Evolutionary conservation across 2,113 vertebrate genomes (phyloP).

Genomic region (Phalacrocorax pelagicus): DNA sequence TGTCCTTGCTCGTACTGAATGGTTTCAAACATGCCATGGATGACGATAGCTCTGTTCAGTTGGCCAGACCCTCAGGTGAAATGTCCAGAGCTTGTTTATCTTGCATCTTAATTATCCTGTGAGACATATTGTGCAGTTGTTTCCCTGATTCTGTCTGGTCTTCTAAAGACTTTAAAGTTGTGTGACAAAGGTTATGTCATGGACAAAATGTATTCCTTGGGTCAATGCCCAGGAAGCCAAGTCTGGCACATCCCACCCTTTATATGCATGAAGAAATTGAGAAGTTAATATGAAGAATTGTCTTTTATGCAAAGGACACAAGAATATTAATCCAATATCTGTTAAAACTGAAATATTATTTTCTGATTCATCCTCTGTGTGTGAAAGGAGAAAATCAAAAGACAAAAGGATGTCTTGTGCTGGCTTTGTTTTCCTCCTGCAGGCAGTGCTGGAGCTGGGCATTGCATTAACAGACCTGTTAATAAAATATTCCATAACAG

Average conservation of each 20-base stretch:
- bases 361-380: neutral
- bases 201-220: neutral
- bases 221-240: neutral
- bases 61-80: constrained; percentile 1
- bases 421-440: constrained; percentile 19
- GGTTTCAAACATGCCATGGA: neutral
- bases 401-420: neutral
- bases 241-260: neutral
- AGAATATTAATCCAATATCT: neutral
- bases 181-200: neutral
- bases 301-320: neutral
- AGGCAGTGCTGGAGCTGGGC: neutral
- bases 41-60: neutral
- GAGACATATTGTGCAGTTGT: neutral
- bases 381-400: neutral
- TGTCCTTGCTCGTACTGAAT: neutral
- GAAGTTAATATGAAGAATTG: neutral
- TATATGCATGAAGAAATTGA: neutral
- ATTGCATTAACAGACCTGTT: neutral
- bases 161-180: neutral
- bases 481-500: constrained; percentile 32
- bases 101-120: constrained; percentile 6
- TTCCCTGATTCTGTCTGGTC: neutral
- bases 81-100: neutral
- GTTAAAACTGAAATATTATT: neutral